phyloP scores from a whole-genome alignment of 92 coral and sea anemone species.

The Heteractis magnifica region DNA sequence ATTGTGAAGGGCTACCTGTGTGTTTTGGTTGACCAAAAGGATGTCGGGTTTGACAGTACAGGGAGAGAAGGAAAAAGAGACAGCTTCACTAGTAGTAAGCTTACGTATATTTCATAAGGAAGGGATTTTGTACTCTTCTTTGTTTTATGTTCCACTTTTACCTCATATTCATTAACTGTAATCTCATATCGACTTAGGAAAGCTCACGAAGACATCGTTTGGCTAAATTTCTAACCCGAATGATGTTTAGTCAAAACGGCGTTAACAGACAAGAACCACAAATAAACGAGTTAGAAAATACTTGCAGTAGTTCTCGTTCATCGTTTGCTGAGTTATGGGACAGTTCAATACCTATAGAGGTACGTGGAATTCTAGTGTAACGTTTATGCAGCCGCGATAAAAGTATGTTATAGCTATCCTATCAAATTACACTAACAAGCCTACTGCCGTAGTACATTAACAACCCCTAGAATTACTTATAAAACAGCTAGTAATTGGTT shows the following conservation, averaged over 20 bases:
- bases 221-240: constrained; percentile 4
- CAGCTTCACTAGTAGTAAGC: neutral
- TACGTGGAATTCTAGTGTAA: constrained; percentile 5
- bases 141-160: neutral
- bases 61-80: neutral
- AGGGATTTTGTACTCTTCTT: neutral
- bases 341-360: constrained; percentile 59
- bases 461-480: too few relatives aligned
- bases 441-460: too few relatives aligned
- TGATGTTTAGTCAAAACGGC: constrained; percentile 38
- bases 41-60: neutral
- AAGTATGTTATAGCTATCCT: neutral
- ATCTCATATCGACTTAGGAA: neutral
- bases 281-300: constrained; percentile 52
- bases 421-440: too few relatives aligned
- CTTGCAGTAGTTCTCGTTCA: constrained; percentile 55
- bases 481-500: too few relatives aligned
- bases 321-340: constrained; percentile 71
- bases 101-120: neutral
- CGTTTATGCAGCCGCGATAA: neutral
- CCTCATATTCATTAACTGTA: neutral
- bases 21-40: neutral
- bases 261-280: constrained; percentile 33
- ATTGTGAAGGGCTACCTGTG: neutral
- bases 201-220: constrained; percentile 1